Base-by-base conservation (phyloP, 2,113 vertebrate species). In the Haemorhous mexicanus region DNA sequence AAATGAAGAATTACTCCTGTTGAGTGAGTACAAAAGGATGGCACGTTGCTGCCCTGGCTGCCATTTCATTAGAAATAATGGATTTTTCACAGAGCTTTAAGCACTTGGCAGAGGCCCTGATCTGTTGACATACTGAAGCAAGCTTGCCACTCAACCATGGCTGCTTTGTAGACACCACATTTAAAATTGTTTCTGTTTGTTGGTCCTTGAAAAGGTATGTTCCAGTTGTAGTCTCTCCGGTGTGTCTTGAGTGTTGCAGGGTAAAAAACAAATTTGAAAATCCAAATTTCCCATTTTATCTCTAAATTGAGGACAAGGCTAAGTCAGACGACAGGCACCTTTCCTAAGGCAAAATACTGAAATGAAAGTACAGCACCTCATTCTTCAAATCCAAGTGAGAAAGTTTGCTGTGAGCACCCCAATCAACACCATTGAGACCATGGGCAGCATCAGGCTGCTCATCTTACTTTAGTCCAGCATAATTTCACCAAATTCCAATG, bases 21-120 rank as follows among this genome's bases (percentile, higher is more conserved):
- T 75, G 70, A 70, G 37, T 63, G 44, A 23, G 24, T 89, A 67
- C 59, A 75, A 76, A 91, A 89, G 73, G 41, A 58, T 90, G 89
- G 80, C 10, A 14, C 1, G 2, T 43, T 77, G 26, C 80, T 81
- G 52, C 16, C 26, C 56, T 74, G 47, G 74, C 74, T 93, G 68
- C 70, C 83, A 64, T 77, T 97, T 94, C 56, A 28, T 62, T 94
- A 74, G 80, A 77, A 93, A 95, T 58, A 91, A 91, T 46, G 30
- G 30, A 20, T 59, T 84, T 87, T 37, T 87, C 53, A n/a, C 20
- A 86, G 85, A 63, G 27, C 43, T 80, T 79, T 46, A 80, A 70
- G 80, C 23, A 32, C n/a, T 89, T 82, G 63, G 58, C 63, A 70
- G 50, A 93, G 17, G 5, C 11, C 12, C 63, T 32, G 19, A 35